These are phyloP conservation scores for Anguilla marmorata DNA, from an alignment of 2,797 vertebrate genomes.

Conservation along the genomic window DNA sequence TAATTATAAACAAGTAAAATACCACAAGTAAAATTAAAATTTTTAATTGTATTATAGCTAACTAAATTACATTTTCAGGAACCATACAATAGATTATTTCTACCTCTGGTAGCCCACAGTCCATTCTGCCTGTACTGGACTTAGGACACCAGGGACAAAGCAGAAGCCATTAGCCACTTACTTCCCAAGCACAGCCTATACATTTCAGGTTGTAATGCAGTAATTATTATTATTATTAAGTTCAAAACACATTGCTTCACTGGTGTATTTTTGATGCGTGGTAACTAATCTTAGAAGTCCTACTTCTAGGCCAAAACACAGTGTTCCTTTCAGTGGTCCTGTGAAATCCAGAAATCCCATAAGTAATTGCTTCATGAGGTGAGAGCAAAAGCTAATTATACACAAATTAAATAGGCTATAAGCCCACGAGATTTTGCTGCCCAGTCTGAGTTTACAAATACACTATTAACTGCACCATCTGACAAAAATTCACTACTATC, in stretches of 20 bases:
- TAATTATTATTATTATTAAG: no score
- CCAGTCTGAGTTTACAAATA: neutral
- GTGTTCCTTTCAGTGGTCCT: neutral
- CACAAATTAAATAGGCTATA: neutral
- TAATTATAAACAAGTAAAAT: no score
- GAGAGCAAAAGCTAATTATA: constrained; percentile 3
- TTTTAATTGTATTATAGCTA: no score
- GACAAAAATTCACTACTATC: neutral
- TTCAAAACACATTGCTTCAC: neutral
- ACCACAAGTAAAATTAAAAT: no score
- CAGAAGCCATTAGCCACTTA: no score
- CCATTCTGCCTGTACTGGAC: no score
- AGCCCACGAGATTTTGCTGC: neutral
- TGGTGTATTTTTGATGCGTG: neutral
- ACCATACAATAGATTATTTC: no score
- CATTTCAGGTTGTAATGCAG: neutral
- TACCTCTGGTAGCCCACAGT: no score
- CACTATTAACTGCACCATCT: neutral
- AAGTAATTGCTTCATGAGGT: neutral
- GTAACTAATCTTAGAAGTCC: neutral
- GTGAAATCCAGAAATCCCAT: neutral
- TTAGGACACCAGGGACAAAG: no score
- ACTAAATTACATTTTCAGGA: no score
- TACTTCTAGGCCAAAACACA: neutral
- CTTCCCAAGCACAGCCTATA: no score